Conservation (phyloP, 2,113 vertebrate species). For the Mustelus asterias region DNA sequence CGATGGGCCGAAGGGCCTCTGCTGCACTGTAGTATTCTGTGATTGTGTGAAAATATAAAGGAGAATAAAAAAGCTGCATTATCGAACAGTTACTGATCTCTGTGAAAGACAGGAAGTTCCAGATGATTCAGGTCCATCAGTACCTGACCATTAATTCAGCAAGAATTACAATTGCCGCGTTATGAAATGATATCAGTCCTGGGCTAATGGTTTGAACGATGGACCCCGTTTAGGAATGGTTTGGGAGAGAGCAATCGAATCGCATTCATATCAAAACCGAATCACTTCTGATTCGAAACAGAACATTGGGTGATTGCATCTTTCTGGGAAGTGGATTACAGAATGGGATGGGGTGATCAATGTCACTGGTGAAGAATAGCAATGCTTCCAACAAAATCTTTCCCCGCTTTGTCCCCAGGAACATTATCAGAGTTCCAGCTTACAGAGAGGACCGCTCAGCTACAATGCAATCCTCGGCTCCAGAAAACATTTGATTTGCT, state of each 20-base stretch:
- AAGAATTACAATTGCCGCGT: not conserved
- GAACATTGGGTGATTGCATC: not conserved
- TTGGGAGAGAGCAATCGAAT: not conserved
- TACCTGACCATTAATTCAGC: not conserved
- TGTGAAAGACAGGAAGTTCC: not conserved
- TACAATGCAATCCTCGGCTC: no score
- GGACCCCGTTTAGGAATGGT: not conserved
- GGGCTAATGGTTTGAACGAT: not conserved
- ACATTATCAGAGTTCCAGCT: not conserved
- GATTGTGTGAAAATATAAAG: not conserved
- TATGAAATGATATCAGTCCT: not conserved
- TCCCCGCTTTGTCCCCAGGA: not conserved
- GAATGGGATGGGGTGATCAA: not conserved
- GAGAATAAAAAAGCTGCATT: not conserved
- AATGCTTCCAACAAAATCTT: not conserved
- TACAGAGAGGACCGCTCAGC: not conserved
- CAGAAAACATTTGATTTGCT: not conserved
- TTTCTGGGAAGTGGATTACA: not conserved
- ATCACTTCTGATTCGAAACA: not conserved
- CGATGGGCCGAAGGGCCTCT: no score
- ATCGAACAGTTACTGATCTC: not conserved
- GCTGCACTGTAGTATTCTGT: no score
- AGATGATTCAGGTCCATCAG: not conserved
- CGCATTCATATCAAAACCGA: not conserved
- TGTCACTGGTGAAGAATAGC: constrained; percentile 6